These are phyloP conservation scores for Chironomus striatipennis DNA, from an alignment of 1,140 invertebrate species.

Conservation along the genomic window DNA sequence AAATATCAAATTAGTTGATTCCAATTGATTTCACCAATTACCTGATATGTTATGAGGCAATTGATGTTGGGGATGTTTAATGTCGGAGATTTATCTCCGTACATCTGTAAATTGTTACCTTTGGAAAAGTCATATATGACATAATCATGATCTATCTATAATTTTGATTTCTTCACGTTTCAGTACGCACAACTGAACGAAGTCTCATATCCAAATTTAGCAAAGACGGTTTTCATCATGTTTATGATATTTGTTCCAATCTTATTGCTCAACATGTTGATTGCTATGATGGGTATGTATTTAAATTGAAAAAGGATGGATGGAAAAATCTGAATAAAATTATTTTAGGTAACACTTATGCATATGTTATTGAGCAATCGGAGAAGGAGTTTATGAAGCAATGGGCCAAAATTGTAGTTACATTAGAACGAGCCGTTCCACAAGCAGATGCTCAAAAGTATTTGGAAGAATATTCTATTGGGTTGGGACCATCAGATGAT, in stretches of 20 bases:
- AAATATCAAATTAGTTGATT: too few species aligned
- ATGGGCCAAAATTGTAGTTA: constrained; percentile 98
- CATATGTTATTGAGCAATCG: constrained; percentile 93
- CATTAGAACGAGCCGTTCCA: constrained; percentile 84
- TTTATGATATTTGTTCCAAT: constrained; percentile 98
- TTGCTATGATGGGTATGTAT: constrained; percentile 88
- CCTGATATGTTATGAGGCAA: too few species aligned
- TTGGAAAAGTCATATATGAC: too few species aligned
- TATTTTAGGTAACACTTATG: constrained; percentile 72
- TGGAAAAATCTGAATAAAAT: neutral
- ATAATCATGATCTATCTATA: constrained; percentile 1
- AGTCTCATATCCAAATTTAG: constrained; percentile 82
- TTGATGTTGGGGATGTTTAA: too few species aligned
- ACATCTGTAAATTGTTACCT: too few species aligned
- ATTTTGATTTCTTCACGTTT: constrained; percentile 33
- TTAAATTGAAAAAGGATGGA: neutral
- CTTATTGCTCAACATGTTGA: constrained; percentile 93
- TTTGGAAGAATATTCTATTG: constrained; percentile 91
- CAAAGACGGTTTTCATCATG: constrained; percentile 89
- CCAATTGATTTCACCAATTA: too few species aligned
- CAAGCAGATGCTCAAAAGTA: constrained; percentile 81
- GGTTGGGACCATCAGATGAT: constrained; percentile 73
- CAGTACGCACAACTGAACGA: constrained; percentile 86
- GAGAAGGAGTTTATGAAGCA: constrained; percentile 99
- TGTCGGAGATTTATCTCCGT: too few species aligned